Evolutionary conservation across 2,888 invertebrate genomes (phyloP), one percentile per base, ranked within the genome.

Genomic region (Lasioglossum calceatum): DNA sequence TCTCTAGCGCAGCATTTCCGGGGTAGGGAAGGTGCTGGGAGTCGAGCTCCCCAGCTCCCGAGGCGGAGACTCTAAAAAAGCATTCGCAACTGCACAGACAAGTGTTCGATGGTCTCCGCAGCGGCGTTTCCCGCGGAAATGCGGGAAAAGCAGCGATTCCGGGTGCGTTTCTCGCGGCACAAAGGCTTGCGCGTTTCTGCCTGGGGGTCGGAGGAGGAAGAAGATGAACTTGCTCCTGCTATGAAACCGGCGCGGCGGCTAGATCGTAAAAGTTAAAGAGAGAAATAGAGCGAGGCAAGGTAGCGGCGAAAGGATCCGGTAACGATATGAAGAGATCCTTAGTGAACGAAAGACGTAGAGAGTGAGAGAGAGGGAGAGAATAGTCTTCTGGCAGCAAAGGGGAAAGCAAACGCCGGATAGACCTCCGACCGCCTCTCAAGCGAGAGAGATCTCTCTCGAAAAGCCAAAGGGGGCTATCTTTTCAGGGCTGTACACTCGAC

Each of bases 191-290:
- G 67, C 32, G 19, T 19, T 19, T 67, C 67, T 8, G 61, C 8
- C 8, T 8, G 70, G 23, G 0, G 39, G 23, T 39, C 39, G 36
- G 23, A 10, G 12, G 1, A 10, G 70, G 23, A 42, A 70, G 70
- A 70, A 70, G 70, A 42, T 23, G 70, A 70, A 42, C 70, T 70
- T 70, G 16, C 32, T 27, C 2, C 54, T 50, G 50, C 58, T 73
- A 32, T 61, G 79, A 70, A 79, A 54, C 36, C 44, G 54, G 82
- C 77, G 23, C 23, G 50, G 8, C 23, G 23, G n/a, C 54, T 86
- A 64, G 85, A 80, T 87, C 89, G 89, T 93, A 90, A 92, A 92
- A 92, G 90, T 93, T 91, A 89, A 91, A 90, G 89, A 90, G 88
- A 64, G 82, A 89, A 85, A 84, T 82, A 82, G 87, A 81, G 86